Evolutionary conservation across 2,888 invertebrate genomes (phyloP), one percentile per base, ranked within the genome.

Genomic region (Drosophila greeni): DNA sequence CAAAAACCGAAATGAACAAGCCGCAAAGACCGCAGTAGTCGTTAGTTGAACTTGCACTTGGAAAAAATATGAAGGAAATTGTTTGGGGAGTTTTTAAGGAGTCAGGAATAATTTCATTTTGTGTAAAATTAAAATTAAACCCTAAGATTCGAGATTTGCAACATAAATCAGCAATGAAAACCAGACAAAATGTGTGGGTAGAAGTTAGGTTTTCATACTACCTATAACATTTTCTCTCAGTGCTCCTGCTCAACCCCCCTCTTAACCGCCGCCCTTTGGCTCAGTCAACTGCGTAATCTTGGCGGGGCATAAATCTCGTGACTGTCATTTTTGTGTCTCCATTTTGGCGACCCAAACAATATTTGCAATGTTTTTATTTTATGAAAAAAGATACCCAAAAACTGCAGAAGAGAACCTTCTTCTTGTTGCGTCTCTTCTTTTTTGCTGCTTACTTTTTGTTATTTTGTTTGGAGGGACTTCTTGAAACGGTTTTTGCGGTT

Each of bases 261-360:
- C 20, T 12, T 8, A 8, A 20, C 56, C 39, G 1, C 24, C 18
- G 8, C 33, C 39, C 43, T 16, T 62, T 36, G 37, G 18, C 29
- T 48, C 68, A 51, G 42, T 65, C 48, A 52, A 54, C 81, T 83
- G 85, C 80, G 84, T 83, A 83, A 83, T 85, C 85, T 83, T 75
- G 82, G 73, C 80, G 75, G 66, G 80, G 77, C 84, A 85, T 85
- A 85, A 86, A 85, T 85, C 85, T 86, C 82, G 66, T 73, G 73
- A 76, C 84, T 86, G 85, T 86, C 84, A 85, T 85, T 85, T 85
- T 86, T 85, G 84, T 86, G 86, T 86, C 86, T 86, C 84, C 86
- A 85, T 85, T 84, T 84, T 83, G 85, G 84, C 82, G 85, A 85
- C 82, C 85, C 84, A 85, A 85, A 85, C 82, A 85, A 85, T 85